These are phyloP conservation scores for Oryzias sinensis DNA, from an alignment of 2,797 vertebrate species.

Conservation along the genomic window DNA sequence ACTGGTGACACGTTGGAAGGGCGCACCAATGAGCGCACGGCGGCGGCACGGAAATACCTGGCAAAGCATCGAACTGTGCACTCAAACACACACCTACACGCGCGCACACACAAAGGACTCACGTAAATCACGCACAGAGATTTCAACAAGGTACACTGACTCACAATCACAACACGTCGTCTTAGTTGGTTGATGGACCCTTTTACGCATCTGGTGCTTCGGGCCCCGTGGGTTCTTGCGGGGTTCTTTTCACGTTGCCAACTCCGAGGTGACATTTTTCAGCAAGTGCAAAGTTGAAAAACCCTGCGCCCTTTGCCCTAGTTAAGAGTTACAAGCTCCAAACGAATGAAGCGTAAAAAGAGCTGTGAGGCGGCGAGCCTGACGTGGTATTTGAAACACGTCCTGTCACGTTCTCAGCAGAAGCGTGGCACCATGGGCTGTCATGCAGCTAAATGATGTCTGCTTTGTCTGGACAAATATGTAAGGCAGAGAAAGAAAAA, in stretches of 20 bases:
- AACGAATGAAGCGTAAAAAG: constrained; percentile 7
- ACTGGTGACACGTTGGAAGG: constrained; percentile 78
- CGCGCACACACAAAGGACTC: constrained; percentile 15
- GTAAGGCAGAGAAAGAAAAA: background rate
- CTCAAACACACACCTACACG: constrained; percentile 20
- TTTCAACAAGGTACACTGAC: background rate
- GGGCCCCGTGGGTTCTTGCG: background rate
- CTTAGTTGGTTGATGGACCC: background rate
- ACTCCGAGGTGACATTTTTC: background rate
- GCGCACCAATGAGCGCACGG: constrained; percentile 80
- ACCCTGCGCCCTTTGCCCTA: constrained; percentile 67
- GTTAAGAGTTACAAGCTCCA: constrained; percentile 18
- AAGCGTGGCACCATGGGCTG: constrained; percentile 10
- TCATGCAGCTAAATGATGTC: background rate
- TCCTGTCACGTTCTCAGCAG: constrained; percentile 39
- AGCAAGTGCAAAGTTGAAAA: constrained; percentile 59
- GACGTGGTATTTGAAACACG: constrained; percentile 34
- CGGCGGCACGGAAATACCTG: constrained; percentile 59
- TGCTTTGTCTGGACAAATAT: background rate
- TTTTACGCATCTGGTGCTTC: background rate
- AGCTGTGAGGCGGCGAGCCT: constrained; percentile 18
- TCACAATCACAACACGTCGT: constrained; percentile 3
- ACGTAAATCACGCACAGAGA: background rate
- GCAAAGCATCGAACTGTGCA: constrained; percentile 41
- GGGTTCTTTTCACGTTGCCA: constrained; percentile 24